Conservation (phyloP, 2,888 invertebrate species). For the Meteorus colon region DNA sequence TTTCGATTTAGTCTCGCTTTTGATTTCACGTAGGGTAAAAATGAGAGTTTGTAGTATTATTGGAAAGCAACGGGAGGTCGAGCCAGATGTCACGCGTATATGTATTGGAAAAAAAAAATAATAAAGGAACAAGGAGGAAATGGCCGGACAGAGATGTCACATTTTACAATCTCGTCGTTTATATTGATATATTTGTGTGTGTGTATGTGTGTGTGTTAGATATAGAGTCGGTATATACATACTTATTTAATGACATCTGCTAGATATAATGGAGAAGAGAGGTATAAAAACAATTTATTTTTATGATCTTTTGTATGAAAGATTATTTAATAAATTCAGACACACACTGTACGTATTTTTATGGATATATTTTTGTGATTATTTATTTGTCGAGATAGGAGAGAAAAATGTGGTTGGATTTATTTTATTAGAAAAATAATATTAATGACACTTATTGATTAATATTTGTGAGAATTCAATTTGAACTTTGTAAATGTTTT, state of each 20-base stretch:
- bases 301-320: neutral
- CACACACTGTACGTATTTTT: too few species aligned
- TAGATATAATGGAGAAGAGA: neutral
- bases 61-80: slow-evolving; percentile 3
- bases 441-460: too few species aligned
- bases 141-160: slow-evolving; percentile 3
- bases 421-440: too few species aligned
- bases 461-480: too few species aligned
- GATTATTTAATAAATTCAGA: neutral
- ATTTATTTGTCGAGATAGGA: too few species aligned
- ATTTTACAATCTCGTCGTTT: neutral
- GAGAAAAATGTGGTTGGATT: too few species aligned
- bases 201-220: neutral
- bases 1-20: neutral
- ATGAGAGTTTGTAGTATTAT: neutral
- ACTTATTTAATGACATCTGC: neutral
- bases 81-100: slow-evolving; percentile 3
- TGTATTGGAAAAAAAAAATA: neutral
- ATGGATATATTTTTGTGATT: too few species aligned
- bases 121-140: neutral
- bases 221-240: too few species aligned
- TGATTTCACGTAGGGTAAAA: slow-evolving; percentile 7
- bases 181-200: neutral
- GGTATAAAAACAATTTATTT: slow-evolving; percentile 3
- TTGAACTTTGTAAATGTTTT: too few species aligned